A percentile compares a stretch with the other conserved stretches of the same genome.
Conservation (phyloP, 2,113 vertebrate genomes). For the Pedetes capensis region DNA sequence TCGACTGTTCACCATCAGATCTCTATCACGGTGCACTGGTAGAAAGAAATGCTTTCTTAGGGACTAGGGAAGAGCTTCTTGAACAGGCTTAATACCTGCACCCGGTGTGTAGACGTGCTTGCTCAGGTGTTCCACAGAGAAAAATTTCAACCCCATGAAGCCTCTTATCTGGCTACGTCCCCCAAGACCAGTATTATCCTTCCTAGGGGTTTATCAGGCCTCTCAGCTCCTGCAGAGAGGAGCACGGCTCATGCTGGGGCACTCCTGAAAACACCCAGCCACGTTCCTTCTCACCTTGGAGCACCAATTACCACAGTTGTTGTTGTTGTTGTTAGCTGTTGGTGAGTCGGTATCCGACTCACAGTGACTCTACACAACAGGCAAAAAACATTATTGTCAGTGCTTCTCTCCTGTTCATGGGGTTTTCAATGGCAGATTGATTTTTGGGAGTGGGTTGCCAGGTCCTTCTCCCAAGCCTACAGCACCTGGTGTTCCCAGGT, state of each 20-base stretch:
- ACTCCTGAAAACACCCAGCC: neutral
- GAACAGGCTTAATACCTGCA: neutral
- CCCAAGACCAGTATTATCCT: neutral
- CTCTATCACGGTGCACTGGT: neutral
- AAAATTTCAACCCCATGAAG: neutral
- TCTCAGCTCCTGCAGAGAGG: neutral
- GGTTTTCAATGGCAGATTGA: no score
- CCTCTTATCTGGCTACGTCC: rapidly evolving
- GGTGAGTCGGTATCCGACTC: no score
- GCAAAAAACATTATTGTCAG: no score
- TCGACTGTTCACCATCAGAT: neutral
- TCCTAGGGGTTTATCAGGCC: rapidly evolving
- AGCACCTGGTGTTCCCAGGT: no score
- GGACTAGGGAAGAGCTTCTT: neutral
- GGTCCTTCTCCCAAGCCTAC: no score
- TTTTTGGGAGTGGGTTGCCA: no score
- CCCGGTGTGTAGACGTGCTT: neutral
- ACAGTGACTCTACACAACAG: no score
- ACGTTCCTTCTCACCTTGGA: neutral
- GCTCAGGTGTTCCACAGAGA: neutral
- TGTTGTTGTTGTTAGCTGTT: no score
- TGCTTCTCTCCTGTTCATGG: no score
- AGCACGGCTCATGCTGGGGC: no score
- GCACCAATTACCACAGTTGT: neutral
- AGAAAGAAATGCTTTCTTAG: neutral